Conservation (phyloP, 2,113 vertebrate species). For the Spermophilus dauricus region DNA sequence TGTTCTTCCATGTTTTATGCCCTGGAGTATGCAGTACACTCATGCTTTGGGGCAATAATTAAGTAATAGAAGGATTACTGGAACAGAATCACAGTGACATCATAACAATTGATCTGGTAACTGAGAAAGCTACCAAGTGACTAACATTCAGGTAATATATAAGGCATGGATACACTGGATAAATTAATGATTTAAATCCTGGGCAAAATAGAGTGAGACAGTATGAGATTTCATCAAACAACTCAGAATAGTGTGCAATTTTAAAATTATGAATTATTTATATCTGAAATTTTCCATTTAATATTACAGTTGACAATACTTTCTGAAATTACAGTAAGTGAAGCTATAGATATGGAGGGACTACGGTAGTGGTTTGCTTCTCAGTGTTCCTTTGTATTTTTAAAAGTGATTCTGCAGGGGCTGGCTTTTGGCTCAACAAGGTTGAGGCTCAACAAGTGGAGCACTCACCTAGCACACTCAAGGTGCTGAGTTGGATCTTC, state of each 20-base stretch:
- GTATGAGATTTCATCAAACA: background rate
- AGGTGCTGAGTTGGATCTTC: too few species aligned
- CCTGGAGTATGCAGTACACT: background rate
- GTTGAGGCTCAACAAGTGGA: too few species aligned
- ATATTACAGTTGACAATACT: background rate
- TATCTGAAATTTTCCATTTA: background rate
- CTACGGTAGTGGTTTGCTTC: background rate
- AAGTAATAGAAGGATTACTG: background rate
- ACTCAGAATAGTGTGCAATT: background rate
- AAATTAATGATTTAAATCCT: background rate
- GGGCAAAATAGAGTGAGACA: background rate
- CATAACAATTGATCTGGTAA: background rate
- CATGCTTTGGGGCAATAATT: background rate
- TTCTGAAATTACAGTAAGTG: background rate
- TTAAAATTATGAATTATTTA: background rate
- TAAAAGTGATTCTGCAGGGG: background rate
- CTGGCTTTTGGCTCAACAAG: too few species aligned
- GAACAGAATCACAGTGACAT: background rate
- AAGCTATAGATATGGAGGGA: background rate
- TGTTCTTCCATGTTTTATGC: background rate
- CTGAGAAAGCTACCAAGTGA: background rate
- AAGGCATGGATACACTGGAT: background rate
- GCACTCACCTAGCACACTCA: too few species aligned
- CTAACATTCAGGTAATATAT: background rate
- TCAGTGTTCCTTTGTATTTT: constrained; percentile 3